phyloP scores from a whole-genome alignment of 2,113 vertebrate genomes.

The Hyperoodon ampullatus region DNA sequence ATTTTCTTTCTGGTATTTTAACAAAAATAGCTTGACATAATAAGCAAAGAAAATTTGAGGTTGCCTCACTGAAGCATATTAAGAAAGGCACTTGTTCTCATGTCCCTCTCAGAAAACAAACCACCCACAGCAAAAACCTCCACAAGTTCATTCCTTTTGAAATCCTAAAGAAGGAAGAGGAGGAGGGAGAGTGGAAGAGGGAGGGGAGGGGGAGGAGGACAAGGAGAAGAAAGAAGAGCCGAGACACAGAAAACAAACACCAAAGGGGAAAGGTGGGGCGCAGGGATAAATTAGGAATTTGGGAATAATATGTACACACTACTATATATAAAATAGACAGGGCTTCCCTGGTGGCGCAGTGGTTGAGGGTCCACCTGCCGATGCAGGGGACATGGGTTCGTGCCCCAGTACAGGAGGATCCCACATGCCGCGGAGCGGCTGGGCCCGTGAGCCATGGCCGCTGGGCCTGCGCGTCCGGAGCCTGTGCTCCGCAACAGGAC shows the following conservation, averaged over 20 bases:
- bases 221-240: not conserved
- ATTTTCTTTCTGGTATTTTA: not conserved
- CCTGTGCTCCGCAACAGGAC: too few species aligned
- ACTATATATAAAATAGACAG: not conserved
- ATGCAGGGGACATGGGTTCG: too few species aligned
- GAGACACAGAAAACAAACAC: not conserved
- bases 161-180: not conserved
- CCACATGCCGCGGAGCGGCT: too few species aligned
- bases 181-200: not conserved
- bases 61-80: not conserved
- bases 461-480: too few species aligned
- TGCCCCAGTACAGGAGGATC: too few species aligned
- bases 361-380: too few species aligned
- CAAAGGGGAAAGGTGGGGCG: not conserved
- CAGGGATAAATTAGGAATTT: not conserved
- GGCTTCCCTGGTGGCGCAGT: too few species aligned
- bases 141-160: not conserved
- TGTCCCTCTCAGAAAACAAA: not conserved
- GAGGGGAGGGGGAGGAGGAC: not conserved
- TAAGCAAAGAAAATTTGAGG: not conserved
- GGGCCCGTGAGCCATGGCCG: too few species aligned
- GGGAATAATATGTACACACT: not conserved
- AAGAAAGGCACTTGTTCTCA: not conserved
- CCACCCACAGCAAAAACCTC: not conserved
- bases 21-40: not conserved